Conservation (phyloP, 2,113 vertebrate genomes). For the Scolopax mira region DNA sequence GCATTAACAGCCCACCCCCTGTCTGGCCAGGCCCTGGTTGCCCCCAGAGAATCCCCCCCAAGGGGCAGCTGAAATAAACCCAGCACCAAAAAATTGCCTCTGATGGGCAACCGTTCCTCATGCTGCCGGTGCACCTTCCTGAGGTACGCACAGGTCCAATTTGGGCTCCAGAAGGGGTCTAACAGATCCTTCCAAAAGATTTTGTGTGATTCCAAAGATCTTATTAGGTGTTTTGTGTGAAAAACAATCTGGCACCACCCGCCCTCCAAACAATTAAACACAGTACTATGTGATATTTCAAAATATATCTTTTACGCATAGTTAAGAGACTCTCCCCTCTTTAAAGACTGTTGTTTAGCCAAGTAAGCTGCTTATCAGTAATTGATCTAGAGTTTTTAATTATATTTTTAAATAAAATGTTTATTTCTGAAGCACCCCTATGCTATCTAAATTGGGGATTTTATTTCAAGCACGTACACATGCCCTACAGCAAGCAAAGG, state of each 20-base stretch:
- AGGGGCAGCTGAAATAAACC: not conserved
- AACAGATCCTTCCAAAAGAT: not conserved
- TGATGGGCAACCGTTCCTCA: no score
- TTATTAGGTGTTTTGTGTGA: not conserved
- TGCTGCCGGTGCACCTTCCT: rapidly evolving
- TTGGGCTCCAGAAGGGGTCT: not conserved
- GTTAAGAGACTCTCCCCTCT: not conserved
- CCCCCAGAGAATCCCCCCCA: no score
- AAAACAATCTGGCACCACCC: not conserved
- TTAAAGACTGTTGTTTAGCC: not conserved
- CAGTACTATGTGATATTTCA: not conserved
- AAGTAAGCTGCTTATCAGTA: not conserved
- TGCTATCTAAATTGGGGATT: rapidly evolving
- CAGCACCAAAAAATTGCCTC: not conserved
- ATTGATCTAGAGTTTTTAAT: not conserved
- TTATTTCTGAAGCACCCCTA: not conserved
- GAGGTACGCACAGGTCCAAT: rapidly evolving
- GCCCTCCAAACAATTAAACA: not conserved
- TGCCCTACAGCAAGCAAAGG: not conserved
- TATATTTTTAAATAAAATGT: not conserved
- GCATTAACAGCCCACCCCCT: no score
- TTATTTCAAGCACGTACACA: not conserved
- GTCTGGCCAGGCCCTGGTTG: not conserved
- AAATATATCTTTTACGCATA: rapidly evolving
- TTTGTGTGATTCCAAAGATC: no score